Evolutionary conservation across 2,113 vertebrate genomes (phyloP).

Genomic region (Chlamydotis undulata): DNA sequence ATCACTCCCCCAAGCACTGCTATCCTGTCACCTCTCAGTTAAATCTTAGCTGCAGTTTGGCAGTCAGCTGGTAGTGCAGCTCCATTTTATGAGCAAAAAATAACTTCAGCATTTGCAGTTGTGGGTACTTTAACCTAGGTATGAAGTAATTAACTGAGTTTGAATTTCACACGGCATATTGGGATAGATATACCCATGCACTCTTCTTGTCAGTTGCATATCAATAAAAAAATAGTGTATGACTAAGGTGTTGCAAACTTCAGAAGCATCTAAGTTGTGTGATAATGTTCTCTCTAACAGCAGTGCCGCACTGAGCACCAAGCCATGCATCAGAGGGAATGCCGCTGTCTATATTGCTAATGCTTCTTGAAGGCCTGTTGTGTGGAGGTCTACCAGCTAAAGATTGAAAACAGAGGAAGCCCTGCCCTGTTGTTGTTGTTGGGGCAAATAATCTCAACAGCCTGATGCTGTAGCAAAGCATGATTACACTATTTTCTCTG

Average conservation of each 20-base stretch:
- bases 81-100: not conserved
- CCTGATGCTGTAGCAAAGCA: not conserved
- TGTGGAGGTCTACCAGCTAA: not conserved
- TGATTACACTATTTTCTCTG: not conserved
- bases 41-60: not conserved
- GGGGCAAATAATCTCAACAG: not conserved
- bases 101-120: not conserved
- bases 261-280: not conserved
- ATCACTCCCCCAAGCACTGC: not conserved
- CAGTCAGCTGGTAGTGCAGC: not conserved
- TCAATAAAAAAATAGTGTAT: not conserved
- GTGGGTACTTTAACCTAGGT: not conserved
- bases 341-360: not conserved
- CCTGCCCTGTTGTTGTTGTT: not conserved
- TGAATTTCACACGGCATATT: not conserved
- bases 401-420: not conserved
- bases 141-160: conserved; percentile 1
- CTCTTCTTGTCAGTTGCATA: not conserved
- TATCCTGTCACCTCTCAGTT: not conserved
- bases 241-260: not conserved
- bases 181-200: not conserved
- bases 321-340: not conserved
- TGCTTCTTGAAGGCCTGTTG: not conserved
- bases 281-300: not conserved
- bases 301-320: not conserved